Percentiles rank a stretch among this genome's conserved stretches.
Conservation (phyloP, 2,888 invertebrate genomes). For the Glaucopsyche alexis region DNA sequence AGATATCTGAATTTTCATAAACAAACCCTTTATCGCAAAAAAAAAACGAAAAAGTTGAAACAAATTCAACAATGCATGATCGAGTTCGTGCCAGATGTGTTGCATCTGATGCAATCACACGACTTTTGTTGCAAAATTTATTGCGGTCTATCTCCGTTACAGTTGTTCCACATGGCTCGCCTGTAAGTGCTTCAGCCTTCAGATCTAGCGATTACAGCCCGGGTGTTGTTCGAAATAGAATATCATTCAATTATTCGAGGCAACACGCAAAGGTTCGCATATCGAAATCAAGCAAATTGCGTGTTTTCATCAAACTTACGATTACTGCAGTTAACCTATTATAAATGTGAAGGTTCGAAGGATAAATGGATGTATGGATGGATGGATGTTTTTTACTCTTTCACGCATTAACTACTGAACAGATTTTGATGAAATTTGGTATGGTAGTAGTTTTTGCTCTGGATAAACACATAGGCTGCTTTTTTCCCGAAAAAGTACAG, state of each 20-base stretch:
- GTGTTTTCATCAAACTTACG: slow-evolving; percentile 12
- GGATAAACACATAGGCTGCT: no score
- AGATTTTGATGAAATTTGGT: no score
- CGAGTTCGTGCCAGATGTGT: slow-evolving; percentile 16
- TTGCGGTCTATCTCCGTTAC: slow-evolving; percentile 16
- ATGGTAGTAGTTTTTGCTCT: no score
- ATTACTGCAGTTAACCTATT: neutral
- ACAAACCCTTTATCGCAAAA: neutral
- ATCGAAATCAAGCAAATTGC: slow-evolving; percentile 2
- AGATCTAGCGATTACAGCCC: slow-evolving; percentile 18
- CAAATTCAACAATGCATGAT: slow-evolving; percentile 18
- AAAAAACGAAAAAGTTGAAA: slow-evolving; percentile 7
- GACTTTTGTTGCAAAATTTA: slow-evolving; percentile 25
- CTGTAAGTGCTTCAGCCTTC: slow-evolving; percentile 26
- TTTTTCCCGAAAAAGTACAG: no score
- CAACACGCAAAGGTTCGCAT: slow-evolving; percentile 10
- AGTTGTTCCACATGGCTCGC: slow-evolving; percentile 17
- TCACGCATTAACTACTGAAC: no score
- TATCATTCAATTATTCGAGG: slow-evolving; percentile 22
- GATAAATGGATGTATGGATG: no score
- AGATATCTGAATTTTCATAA: neutral
- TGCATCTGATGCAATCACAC: slow-evolving; percentile 10
- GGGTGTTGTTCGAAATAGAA: slow-evolving; percentile 14
- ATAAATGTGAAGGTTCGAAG: no score
- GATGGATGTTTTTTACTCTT: no score